Evolutionary conservation across 2,797 vertebrate species (phyloP), one percentile per base, ranked within the genome.

Genomic region (Sebastes taczanowskii): DNA sequence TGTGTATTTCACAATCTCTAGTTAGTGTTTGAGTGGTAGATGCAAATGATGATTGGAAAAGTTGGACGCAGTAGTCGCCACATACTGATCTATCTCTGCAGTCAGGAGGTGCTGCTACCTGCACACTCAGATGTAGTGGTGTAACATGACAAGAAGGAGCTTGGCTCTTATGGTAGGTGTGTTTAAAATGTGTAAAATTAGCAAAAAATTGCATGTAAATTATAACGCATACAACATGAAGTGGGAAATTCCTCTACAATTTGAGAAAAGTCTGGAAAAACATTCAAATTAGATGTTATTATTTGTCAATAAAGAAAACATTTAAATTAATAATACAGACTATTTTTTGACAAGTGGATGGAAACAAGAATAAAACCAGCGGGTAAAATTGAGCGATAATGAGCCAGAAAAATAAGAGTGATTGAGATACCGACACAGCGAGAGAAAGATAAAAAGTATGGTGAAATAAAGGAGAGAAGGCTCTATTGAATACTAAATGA

Each of bases 401-500:
- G 25, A 20, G 13, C 22, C 20, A n/a, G 38, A 56, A 42, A 35
- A 30, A 52, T 35, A 23, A 29, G 42, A 70, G 42, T 20, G 63
- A 30, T 27, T 52, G 70, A 42, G 56, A 52, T 35, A 7, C 9
- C 65, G 42, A 65, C 6, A 16, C 16, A 13, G 27, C 8, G 5
- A 5, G 13, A 56, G 38, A 7, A 22, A 49, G 22, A 5, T 6
- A 22, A 13, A 64, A 35, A 64, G 20, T 4, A 5, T 18, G 30
- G 14, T 23, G 8, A 30, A 35, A 46, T 30, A 38, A 62, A 29
- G 11, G 18, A 23, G 18, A 23, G 34, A 18, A 14, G 13, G 7
- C 20, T 49, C 2, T 58, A n/a, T 59, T 73, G 25, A 53, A 77
- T 78, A 53, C 64, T 38, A 77, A 80, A 58, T 81, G 62, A 83